phyloP scores from a whole-genome alignment of 1,140 invertebrate species.

The Notospermus geniculatus region DNA sequence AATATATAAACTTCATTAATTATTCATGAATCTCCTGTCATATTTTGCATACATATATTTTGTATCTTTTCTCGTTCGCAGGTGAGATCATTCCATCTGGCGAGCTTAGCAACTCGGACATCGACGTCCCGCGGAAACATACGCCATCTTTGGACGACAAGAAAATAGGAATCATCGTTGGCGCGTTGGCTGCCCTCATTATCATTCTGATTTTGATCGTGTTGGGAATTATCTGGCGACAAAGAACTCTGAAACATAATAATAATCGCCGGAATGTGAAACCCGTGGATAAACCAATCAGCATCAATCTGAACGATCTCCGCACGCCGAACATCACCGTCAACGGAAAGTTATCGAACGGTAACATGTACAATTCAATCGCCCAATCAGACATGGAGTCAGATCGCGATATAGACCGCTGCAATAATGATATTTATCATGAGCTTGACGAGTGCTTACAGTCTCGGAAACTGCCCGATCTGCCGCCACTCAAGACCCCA shows the following conservation, averaged over 20 bases:
- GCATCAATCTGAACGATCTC: conserved; percentile 47
- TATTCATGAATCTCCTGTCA: too few relatives aligned
- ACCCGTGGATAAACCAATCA: conserved; percentile 40
- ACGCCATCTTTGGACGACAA: conserved; percentile 58
- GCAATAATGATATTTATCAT: conserved; percentile 62
- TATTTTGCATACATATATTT: neutral
- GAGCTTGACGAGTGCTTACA: conserved; percentile 62
- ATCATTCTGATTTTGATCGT: conserved; percentile 73
- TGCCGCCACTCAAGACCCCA: conserved; percentile 27
- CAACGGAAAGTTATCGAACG: conserved; percentile 57
- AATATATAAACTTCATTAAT: too few relatives aligned
- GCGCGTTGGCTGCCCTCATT: conserved; percentile 72
- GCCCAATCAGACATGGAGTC: conserved; percentile 57
- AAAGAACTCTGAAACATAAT: conserved; percentile 73
- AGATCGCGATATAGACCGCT: conserved; percentile 31
- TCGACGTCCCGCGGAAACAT: conserved; percentile 4
- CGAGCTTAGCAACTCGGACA: neutral
- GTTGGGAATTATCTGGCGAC: conserved; percentile 70
- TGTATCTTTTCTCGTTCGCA: neutral
- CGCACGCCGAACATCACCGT: conserved; percentile 29
- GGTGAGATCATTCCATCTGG: neutral
- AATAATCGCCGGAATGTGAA: conserved; percentile 62
- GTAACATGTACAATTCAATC: conserved; percentile 61
- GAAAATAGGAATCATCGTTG: conserved; percentile 79
- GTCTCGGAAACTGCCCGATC: conserved; percentile 43